A percentile compares a stretch with the other conserved stretches of the same genome.
Conservation (phyloP, 2,888 invertebrate species). For the Rhogogaster chlorosoma region DNA sequence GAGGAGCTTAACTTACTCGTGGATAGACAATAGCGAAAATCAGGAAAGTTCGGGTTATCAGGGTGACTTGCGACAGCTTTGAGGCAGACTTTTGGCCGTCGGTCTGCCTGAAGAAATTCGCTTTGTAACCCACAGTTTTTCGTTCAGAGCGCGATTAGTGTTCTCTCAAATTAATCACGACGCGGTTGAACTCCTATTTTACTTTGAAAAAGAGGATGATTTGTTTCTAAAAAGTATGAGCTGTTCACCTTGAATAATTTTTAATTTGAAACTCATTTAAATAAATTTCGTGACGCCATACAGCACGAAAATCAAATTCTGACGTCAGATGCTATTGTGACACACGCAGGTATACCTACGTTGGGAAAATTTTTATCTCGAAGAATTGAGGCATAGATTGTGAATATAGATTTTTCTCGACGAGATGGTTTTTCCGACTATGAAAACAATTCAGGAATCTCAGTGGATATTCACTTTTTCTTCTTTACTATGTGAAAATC, state of each 20-base stretch:
- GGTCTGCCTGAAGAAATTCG: not conserved
- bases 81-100: slow-evolving; percentile 17
- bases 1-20: slow-evolving; percentile 32
- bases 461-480: slow-evolving; percentile 1
- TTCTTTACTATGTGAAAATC: slow-evolving; percentile 40
- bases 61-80: slow-evolving; percentile 31
- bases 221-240: not conserved
- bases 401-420: not conserved
- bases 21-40: slow-evolving; percentile 47
- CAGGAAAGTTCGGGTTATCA: slow-evolving; percentile 42
- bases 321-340: too few relatives aligned
- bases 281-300: not conserved
- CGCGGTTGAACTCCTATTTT: slow-evolving; percentile 12
- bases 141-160: not conserved
- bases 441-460: slow-evolving; percentile 1
- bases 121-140: slow-evolving; percentile 32
- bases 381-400: not conserved
- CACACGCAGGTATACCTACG: not conserved
- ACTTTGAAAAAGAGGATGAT: not conserved
- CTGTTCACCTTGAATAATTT: not conserved
- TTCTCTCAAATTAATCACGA: slow-evolving; percentile 6
- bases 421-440: slow-evolving; percentile 12
- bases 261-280: not conserved
- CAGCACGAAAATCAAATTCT: not conserved
- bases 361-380: not conserved